A percentile compares a stretch with the other conserved stretches of the same genome.
Evolutionary conservation across 2,888 invertebrate species (phyloP).

Genomic region (Schrankia costaestrigalis): DNA sequence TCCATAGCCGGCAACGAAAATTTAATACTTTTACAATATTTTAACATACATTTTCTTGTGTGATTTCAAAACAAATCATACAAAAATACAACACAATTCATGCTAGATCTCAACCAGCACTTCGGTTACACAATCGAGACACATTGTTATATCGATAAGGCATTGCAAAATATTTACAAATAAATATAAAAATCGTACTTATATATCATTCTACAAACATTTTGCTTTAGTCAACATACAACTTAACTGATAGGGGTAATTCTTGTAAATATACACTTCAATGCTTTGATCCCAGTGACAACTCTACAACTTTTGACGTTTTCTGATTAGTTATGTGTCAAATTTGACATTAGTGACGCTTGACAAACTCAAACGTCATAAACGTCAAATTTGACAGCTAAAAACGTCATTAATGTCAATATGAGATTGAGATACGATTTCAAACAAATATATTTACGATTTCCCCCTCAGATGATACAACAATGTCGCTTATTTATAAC

Average conservation of each 20-base stretch:
- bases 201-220: constrained; percentile 8
- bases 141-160: constrained; percentile 10
- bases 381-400: too few species aligned
- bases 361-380: too few species aligned
- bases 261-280: too few species aligned
- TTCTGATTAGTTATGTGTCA: too few species aligned
- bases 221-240: constrained; percentile 14
- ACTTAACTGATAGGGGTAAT: too few species aligned
- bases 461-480: constrained; percentile 30
- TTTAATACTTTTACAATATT: constrained; percentile 37
- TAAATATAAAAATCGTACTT: background rate
- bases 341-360: too few species aligned
- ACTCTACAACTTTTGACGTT: too few species aligned
- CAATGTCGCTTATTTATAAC: constrained; percentile 29
- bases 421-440: too few species aligned
- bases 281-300: too few species aligned
- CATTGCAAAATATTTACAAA: constrained; percentile 6
- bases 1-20: constrained; percentile 67
- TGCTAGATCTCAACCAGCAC: constrained; percentile 11
- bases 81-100: constrained; percentile 23
- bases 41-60: constrained; percentile 26
- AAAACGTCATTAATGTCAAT: too few species aligned
- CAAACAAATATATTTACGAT: too few species aligned
- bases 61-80: constrained; percentile 25
- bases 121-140: background rate